phyloP scores from a whole-genome alignment of 1,140 invertebrate species.

The Listronotus bonariensis region DNA sequence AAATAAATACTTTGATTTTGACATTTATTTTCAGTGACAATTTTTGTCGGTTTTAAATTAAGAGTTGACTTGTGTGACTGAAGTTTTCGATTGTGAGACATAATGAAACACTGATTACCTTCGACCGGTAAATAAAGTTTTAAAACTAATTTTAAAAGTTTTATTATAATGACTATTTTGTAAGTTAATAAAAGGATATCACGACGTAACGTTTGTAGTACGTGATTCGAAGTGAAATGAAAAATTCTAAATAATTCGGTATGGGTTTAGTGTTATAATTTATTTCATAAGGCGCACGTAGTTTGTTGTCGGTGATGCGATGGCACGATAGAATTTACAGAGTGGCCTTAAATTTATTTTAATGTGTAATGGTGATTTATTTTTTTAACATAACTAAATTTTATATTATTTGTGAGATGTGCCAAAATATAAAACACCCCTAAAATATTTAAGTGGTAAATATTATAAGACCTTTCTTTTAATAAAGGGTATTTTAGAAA shows the following conservation, averaged over 20 bases:
- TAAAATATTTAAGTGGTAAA: too few relatives aligned
- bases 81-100: slow-evolving; percentile 10
- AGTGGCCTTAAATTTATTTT: slow-evolving; percentile 10
- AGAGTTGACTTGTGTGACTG: slow-evolving; percentile 8
- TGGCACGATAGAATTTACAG: slow-evolving; percentile 23
- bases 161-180: too few relatives aligned
- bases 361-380: too few relatives aligned
- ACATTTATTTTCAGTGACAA: slow-evolving; percentile 4
- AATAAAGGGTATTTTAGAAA: too few relatives aligned
- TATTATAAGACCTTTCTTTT: too few relatives aligned
- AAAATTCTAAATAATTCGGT: slow-evolving; percentile 3
- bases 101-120: neutral
- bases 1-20: slow-evolving; percentile 11
- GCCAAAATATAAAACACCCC: too few relatives aligned
- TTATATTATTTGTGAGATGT: too few relatives aligned
- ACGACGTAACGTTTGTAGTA: slow-evolving; percentile 2
- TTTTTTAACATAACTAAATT: too few relatives aligned
- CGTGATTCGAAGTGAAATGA: slow-evolving; percentile 6
- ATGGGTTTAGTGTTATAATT: slow-evolving; percentile 19
- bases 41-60: neutral
- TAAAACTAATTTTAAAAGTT: neutral
- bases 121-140: slow-evolving; percentile 8
- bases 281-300: slow-evolving; percentile 21
- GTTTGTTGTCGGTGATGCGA: neutral
- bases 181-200: neutral